Conservation (phyloP, 2,797 vertebrate species). For the Periparus ater region DNA sequence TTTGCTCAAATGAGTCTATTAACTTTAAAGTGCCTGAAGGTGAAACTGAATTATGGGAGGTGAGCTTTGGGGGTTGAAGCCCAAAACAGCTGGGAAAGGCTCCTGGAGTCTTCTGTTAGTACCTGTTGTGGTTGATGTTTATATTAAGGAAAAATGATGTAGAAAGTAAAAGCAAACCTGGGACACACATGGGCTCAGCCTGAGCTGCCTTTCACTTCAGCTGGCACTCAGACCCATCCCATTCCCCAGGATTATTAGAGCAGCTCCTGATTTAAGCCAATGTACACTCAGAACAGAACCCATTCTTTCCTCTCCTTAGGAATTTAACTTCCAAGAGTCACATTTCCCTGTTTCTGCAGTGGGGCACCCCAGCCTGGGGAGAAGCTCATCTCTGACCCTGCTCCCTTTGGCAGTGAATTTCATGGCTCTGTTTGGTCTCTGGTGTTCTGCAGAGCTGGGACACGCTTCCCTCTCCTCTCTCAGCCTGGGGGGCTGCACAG, state of each 20-base stretch:
- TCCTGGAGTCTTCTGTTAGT: neutral
- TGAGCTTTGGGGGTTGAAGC: neutral
- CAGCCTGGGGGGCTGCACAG: neutral
- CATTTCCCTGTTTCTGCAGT: neutral
- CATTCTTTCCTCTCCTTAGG: neutral
- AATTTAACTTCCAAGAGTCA: neutral
- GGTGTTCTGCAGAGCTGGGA: neutral
- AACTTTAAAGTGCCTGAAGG: slow-evolving; percentile 48
- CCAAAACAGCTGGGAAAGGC: slow-evolving; percentile 5
- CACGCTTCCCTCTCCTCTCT: neutral
- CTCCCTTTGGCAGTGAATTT: neutral
- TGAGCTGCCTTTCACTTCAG: neutral
- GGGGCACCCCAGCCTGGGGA: neutral
- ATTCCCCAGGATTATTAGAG: neutral
- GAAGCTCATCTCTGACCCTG: neutral
- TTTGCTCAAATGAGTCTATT: slow-evolving; percentile 48
- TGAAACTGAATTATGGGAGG: slow-evolving; percentile 26
- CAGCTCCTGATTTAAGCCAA: neutral
- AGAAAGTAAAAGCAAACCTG: neutral
- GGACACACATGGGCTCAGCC: neutral
- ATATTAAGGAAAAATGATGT: neutral
- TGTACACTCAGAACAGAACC: neutral
- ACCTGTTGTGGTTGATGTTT: neutral
- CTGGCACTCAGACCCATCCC: neutral
- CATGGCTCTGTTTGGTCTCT: neutral